A percentile compares a stretch with the other conserved stretches of the same genome.
phyloP scores from a whole-genome alignment of 2,113 vertebrate genomes.

The Pholis gunnellus region DNA sequence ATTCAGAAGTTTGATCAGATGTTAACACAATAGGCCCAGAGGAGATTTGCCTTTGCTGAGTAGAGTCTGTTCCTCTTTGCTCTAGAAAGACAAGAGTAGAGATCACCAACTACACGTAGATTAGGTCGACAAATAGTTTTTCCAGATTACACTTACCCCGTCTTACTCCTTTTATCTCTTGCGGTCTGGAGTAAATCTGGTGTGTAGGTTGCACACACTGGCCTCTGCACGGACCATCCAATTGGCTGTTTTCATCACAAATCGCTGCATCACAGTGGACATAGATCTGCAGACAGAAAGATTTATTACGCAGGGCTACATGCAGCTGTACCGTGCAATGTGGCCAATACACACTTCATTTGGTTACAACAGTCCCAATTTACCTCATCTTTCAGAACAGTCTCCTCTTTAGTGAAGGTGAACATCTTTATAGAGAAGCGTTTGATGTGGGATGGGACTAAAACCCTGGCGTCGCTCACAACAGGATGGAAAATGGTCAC shows the following conservation, averaged over 20 bases:
- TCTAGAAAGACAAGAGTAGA: constrained; percentile 44
- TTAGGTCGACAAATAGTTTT: neutral
- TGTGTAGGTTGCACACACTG: constrained; percentile 58
- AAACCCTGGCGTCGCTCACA: constrained; percentile 9
- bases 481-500: constrained; percentile 63
- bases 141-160: constrained; percentile 21
- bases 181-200: neutral
- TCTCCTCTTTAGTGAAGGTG: constrained; percentile 67
- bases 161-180: constrained; percentile 4
- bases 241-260: constrained; percentile 67
- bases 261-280: constrained; percentile 83
- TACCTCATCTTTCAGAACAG: constrained; percentile 74
- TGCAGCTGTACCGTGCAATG: neutral
- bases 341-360: neutral
- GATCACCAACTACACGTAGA: neutral
- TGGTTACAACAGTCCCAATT: too few species aligned
- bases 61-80: constrained; percentile 35
- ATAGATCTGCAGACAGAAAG: constrained; percentile 67
- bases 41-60: constrained; percentile 41
- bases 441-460: constrained; percentile 68
- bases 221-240: constrained; percentile 67
- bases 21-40: constrained; percentile 59
- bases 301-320: too few species aligned
- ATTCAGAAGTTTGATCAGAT: constrained; percentile 34
- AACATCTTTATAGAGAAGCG: constrained; percentile 81